Percentiles rank a stretch among this genome's conserved stretches.
These are phyloP conservation scores for Etheostoma nigrum DNA, from an alignment of 2,797 vertebrate species.

Conservation along the genomic window DNA sequence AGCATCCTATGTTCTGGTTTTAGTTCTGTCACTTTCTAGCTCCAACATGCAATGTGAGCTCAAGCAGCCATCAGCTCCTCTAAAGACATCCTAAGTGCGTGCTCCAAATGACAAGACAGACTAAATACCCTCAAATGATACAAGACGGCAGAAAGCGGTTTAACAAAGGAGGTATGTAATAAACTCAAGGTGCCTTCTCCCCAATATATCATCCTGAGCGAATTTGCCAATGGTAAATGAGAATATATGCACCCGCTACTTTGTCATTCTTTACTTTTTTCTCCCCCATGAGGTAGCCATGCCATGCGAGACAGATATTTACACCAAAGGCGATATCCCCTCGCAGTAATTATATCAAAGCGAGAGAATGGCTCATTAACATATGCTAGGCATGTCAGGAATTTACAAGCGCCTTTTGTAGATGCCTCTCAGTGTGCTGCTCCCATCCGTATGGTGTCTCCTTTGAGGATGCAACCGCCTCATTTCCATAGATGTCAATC, in stretches of 20 bases:
- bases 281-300: slow-evolving; percentile 72
- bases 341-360: slow-evolving; percentile 86
- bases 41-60: slow-evolving; percentile 33
- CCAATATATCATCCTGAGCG: slow-evolving; percentile 82
- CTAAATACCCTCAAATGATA: slow-evolving; percentile 78
- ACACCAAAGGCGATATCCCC: slow-evolving; percentile 83
- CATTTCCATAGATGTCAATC: slow-evolving; percentile 82
- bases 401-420: slow-evolving; percentile 79
- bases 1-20: slow-evolving; percentile 21
- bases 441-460: slow-evolving; percentile 77
- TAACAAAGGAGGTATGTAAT: slow-evolving; percentile 80
- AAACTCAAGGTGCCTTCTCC: slow-evolving; percentile 67
- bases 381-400: slow-evolving; percentile 83
- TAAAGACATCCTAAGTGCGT: slow-evolving; percentile 62
- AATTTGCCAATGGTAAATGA: slow-evolving; percentile 83
- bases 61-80: slow-evolving; percentile 49
- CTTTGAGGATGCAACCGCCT: slow-evolving; percentile 78
- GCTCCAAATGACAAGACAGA: slow-evolving; percentile 71
- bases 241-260: slow-evolving; percentile 81
- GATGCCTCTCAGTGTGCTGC: slow-evolving; percentile 68
- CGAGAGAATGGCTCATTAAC: slow-evolving; percentile 84
- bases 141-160: slow-evolving; percentile 61
- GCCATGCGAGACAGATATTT: slow-evolving; percentile 72
- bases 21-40: slow-evolving; percentile 16
- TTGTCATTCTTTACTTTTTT: slow-evolving; percentile 80